Evolutionary conservation across 2,888 invertebrate species (phyloP), one percentile per base, ranked within the genome.

Genomic region (Himalopsyche tibetana): DNA sequence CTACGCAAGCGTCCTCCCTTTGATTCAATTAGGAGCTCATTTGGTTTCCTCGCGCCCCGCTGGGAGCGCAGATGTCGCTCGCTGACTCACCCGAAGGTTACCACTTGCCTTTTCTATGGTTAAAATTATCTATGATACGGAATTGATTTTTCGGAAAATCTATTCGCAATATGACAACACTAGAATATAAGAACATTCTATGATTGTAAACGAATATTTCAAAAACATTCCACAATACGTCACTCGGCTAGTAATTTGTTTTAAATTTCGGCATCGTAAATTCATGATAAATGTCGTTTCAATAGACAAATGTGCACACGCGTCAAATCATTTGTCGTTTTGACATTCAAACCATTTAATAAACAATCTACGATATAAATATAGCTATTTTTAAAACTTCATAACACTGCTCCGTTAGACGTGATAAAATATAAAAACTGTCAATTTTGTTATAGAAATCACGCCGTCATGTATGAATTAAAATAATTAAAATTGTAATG

Each of bases 391-490:
- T 63, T 6, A 28, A 63, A 63, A 63, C 63, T 63, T 63, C 11
- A 19, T 19, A 63, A 63, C 19, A 63, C 63, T 11, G 63, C 19
- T 28, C 28, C 63, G 19, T 63, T 28, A 38, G 55, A n/a, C 83
- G 56, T 86, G 4, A 42, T 15, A 12, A 82, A 56, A 83, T 83
- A 56, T 82, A 84, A 80, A 55, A 84, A 86, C 95, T 94, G 94
- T 98, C 99, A 92, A 99, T 99, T 96, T 97, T 98, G 92, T 99
- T 99, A 93, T 99, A 99, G 92, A 98, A 99, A 93, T 99, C 98
- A 91, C 98, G 95, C 86, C 99, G 95, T 89, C 99, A 3, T 63
- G 11, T 28, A 19, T 63, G 15, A 63, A 19, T 19, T 4, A 19
- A 63, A 63, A 19, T 63, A 11, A 63, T 6, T 63, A 19, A n/a